A percentile compares a stretch with the other conserved stretches of the same genome.
Evolutionary conservation across 2,113 vertebrate genomes (phyloP).

Genomic region (Motacilla tschutschensis): DNA sequence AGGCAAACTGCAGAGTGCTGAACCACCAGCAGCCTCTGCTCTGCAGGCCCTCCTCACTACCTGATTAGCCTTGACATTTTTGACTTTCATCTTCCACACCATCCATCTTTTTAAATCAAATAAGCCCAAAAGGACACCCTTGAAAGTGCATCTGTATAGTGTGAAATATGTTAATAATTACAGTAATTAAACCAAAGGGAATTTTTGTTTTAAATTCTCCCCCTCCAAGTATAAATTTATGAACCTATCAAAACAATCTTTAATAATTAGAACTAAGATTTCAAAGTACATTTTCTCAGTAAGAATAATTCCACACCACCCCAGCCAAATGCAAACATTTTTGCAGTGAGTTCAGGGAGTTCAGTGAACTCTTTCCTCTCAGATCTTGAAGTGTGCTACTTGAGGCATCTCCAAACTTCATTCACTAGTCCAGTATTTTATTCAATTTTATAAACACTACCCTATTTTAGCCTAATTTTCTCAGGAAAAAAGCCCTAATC

Average conservation of each 20-base stretch:
- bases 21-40: not conserved
- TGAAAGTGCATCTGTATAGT: constrained; percentile 81
- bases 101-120: constrained; percentile 79
- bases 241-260: constrained; percentile 52
- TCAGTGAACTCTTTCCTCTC: not conserved
- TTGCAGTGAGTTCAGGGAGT: not conserved
- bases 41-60: constrained; percentile 70
- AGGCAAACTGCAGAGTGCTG: not conserved
- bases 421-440: not conserved
- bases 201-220: constrained; percentile 72
- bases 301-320: not conserved
- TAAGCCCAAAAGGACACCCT: constrained; percentile 88
- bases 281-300: constrained; percentile 3
- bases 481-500: not conserved
- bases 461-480: not conserved
- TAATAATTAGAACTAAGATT: constrained; percentile 23
- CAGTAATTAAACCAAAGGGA: constrained; percentile 92
- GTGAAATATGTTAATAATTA: constrained; percentile 90
- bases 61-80: constrained; percentile 80
- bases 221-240: constrained; percentile 47
- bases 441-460: not conserved
- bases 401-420: not conserved
- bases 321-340: constrained; percentile 11
- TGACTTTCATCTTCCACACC: constrained; percentile 85
- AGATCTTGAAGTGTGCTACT: not conserved